phyloP scores from a whole-genome alignment of 2,113 vertebrate genomes.

The Peromyscus polionotus region DNA sequence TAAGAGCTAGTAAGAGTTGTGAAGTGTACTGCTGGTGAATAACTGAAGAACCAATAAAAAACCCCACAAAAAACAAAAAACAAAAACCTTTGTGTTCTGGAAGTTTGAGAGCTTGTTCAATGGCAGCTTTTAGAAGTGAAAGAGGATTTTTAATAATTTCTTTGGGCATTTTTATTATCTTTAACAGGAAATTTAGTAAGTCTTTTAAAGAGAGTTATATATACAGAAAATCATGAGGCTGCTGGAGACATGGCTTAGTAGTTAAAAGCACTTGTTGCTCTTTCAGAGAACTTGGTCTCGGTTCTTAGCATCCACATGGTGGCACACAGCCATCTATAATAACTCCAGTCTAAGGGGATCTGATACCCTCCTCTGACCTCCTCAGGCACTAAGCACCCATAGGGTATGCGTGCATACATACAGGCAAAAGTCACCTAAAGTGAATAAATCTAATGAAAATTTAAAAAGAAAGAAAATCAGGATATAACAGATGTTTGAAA shows the following conservation, averaged over 20 bases:
- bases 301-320: background rate
- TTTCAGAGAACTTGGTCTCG: background rate
- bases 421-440: background rate
- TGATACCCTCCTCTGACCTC: background rate
- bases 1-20: slow-evolving; percentile 32
- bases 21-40: slow-evolving; percentile 32
- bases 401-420: background rate
- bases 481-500: background rate
- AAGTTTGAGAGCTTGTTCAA: slow-evolving; percentile 40
- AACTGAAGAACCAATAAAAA: slow-evolving; percentile 42
- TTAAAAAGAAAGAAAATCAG: slow-evolving; percentile 5
- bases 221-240: background rate
- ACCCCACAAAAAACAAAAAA: too few relatives aligned
- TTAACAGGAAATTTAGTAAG: slow-evolving; percentile 46
- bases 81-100: background rate
- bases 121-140: slow-evolving; percentile 56
- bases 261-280: background rate
- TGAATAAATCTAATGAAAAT: background rate
- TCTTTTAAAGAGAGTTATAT: slow-evolving; percentile 44
- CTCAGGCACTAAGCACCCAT: background rate
- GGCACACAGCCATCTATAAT: background rate
- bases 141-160: background rate
- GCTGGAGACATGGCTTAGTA: background rate
- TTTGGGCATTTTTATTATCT: background rate
- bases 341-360: background rate